Evolutionary conservation across 2,113 vertebrate genomes (phyloP).

Genomic region (Scalopus aquaticus): DNA sequence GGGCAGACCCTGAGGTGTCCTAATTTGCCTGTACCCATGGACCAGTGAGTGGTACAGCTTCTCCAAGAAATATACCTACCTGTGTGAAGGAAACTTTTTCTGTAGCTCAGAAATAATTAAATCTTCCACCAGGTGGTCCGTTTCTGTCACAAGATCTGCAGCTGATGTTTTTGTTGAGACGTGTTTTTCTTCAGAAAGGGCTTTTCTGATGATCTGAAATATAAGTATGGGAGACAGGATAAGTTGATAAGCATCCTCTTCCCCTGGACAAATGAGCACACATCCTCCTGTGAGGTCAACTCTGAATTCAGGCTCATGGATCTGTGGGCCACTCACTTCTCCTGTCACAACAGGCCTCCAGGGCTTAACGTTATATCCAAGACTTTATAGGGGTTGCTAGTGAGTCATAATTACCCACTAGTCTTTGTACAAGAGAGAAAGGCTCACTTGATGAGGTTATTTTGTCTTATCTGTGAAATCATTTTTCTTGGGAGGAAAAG

Average conservation of each 20-base stretch:
- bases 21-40: no score
- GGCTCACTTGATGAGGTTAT: background rate
- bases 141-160: constrained; percentile 92
- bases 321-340: background rate
- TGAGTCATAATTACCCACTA: background rate
- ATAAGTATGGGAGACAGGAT: constrained; percentile 25
- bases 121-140: constrained; percentile 91
- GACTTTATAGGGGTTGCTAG: no score
- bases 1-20: no score
- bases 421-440: background rate
- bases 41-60: fast-evolving
- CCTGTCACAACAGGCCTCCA: background rate
- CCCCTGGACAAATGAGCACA: background rate
- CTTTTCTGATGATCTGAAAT: constrained; percentile 89
- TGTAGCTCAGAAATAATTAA: constrained; percentile 90
- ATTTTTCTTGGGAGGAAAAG: background rate
- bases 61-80: constrained; percentile 77
- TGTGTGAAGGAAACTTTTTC: constrained; percentile 91
- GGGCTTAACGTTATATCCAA: no score
- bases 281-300: background rate
- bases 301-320: background rate
- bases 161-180: constrained; percentile 92
- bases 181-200: constrained; percentile 89
- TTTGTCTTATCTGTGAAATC: background rate
- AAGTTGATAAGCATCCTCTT: background rate